Percentiles rank a stretch among this genome's conserved stretches.
Conservation (phyloP, 1,140 invertebrate genomes). For the Pentalonia nigronervosa region DNA sequence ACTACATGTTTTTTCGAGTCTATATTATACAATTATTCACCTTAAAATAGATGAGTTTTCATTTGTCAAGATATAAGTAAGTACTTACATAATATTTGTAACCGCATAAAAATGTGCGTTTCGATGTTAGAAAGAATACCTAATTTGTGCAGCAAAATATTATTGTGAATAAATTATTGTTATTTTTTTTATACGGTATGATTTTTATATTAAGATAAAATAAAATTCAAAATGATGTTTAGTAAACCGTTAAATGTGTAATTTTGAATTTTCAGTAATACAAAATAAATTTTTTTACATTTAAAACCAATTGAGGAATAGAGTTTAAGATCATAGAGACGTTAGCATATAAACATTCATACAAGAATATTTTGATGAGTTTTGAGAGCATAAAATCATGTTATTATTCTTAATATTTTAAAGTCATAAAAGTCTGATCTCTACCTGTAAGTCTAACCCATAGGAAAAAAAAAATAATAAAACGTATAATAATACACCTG, state of each 20-base stretch:
- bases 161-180: neutral
- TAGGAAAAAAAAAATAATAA: too few species aligned
- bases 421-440: too few species aligned
- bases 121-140: neutral
- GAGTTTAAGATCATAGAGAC: too few species aligned
- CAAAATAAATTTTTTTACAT: neutral
- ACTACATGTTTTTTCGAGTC: neutral
- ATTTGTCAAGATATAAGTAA: neutral
- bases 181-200: neutral
- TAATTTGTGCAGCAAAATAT: neutral
- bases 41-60: neutral
- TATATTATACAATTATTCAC: neutral
- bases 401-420: too few species aligned
- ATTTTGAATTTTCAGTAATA: neutral
- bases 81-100: neutral
- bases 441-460: too few species aligned
- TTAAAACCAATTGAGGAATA: neutral
- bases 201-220: neutral
- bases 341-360: neutral
- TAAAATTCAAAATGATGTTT: neutral
- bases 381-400: too few species aligned
- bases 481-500: too few species aligned
- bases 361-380: too few species aligned
- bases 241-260: neutral
- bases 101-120: neutral